Evolutionary conservation across 2,797 vertebrate genomes (phyloP).

Genomic region (Hippopotamyrus pictus): DNA sequence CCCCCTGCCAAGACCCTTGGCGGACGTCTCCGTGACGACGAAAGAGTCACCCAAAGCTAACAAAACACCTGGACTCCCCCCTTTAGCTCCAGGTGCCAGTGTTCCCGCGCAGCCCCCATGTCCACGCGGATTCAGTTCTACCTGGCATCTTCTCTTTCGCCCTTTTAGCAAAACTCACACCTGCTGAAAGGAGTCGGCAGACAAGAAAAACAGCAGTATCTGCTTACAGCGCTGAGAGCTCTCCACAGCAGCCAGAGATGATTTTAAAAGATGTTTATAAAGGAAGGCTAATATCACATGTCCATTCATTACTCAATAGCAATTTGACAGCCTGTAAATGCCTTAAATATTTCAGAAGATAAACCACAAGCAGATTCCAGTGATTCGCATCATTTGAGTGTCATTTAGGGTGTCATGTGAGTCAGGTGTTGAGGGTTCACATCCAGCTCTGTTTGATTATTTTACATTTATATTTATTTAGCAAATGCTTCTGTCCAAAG

Average conservation of each 20-base stretch:
- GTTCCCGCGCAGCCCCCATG: neutral
- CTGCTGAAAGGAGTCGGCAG: neutral
- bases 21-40: neutral
- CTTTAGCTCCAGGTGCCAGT: neutral
- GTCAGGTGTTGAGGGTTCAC: neutral
- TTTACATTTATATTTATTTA: neutral
- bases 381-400: neutral
- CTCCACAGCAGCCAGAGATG: neutral
- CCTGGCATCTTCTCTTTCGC: neutral
- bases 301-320: neutral
- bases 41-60: neutral
- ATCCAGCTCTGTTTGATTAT: neutral
- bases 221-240: neutral
- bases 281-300: neutral
- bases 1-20: neutral
- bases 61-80: neutral
- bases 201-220: neutral
- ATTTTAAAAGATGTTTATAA: conserved; percentile 2
- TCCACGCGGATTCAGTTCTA: neutral
- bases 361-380: neutral
- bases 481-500: neutral
- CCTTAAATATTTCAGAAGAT: neutral
- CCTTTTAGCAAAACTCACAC: neutral
- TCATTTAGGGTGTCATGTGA: neutral
- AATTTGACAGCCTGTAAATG: neutral